phyloP scores from a whole-genome alignment of 2,888 invertebrate species.

The Erebia epiphron region DNA sequence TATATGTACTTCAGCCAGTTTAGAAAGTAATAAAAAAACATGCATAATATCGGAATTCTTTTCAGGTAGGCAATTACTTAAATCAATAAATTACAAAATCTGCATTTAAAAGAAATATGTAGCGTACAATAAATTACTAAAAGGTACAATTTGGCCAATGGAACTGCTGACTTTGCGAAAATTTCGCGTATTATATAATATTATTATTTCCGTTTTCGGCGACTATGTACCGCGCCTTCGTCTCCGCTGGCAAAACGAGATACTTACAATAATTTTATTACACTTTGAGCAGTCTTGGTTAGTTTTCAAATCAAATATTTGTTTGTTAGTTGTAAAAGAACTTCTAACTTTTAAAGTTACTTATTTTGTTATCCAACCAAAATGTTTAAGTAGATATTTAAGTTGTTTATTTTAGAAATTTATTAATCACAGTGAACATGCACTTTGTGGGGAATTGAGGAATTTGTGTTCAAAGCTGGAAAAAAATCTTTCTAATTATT shows the following conservation, averaged over 20 bases:
- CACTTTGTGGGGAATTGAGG: neutral
- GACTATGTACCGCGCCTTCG: conserved; percentile 26
- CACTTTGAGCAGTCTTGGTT: conserved; percentile 23
- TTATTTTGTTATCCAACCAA: neutral
- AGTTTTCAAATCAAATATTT: conserved; percentile 30
- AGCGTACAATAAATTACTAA: conserved; percentile 40
- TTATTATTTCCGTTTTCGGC: conserved; percentile 31
- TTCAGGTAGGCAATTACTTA: conserved; percentile 23
- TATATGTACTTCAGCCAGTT: no score
- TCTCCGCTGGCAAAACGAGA: conserved; percentile 24
- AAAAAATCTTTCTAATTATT: conserved; percentile 30
- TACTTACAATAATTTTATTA: conserved; percentile 34
- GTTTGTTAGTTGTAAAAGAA: conserved; percentile 18
- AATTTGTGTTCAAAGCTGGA: conserved; percentile 10
- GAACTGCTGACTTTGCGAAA: conserved; percentile 39
- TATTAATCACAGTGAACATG: conserved; percentile 8
- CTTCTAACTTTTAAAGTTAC: conserved; percentile 14
- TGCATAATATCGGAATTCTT: conserved; percentile 9
- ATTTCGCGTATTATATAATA: conserved; percentile 32
- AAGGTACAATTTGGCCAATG: conserved; percentile 39
- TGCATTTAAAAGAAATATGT: conserved; percentile 38
- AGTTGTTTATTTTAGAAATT: conserved; percentile 1
- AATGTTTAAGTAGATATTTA: neutral
- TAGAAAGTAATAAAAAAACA: no score
- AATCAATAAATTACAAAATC: conserved; percentile 25